Evolutionary conservation across 1,140 invertebrate species (phyloP).

Genomic region (Ericerus pela): DNA sequence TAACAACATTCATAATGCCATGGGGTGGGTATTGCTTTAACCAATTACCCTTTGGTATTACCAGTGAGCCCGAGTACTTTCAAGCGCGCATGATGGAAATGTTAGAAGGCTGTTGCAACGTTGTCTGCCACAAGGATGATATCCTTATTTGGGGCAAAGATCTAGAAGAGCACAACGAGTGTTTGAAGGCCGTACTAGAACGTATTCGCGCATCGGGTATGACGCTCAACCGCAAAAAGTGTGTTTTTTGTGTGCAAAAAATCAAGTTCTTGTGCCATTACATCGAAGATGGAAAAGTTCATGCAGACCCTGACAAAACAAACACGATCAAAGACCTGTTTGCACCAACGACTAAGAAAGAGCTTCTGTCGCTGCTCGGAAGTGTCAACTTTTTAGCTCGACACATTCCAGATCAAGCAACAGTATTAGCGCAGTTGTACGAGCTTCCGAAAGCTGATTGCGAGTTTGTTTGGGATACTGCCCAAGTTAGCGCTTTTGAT

Average conservation of each 20-base stretch:
- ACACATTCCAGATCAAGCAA: slow-evolving; percentile 15
- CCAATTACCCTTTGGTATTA: slow-evolving; percentile 27
- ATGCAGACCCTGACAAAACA: slow-evolving; percentile 27
- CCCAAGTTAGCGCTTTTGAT: slow-evolving; percentile 27
- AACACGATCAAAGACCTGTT: slow-evolving; percentile 27
- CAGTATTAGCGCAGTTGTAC: slow-evolving; percentile 14
- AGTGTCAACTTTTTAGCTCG: too few relatives aligned
- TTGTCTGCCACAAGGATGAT: slow-evolving; percentile 25
- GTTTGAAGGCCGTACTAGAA: slow-evolving; percentile 22
- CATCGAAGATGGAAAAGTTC: slow-evolving; percentile 26
- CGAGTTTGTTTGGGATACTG: slow-evolving; percentile 19
- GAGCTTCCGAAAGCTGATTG: slow-evolving; percentile 3
- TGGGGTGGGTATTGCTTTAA: slow-evolving; percentile 27
- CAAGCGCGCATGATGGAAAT: slow-evolving; percentile 20
- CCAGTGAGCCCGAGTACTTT: slow-evolving; percentile 24
- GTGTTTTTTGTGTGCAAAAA: too few relatives aligned
- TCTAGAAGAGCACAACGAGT: slow-evolving; percentile 19
- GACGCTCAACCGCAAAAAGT: slow-evolving; percentile 15
- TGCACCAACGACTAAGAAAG: slow-evolving; percentile 25
- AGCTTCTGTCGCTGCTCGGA: too few relatives aligned
- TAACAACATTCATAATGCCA: slow-evolving; percentile 26
- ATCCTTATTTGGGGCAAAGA: slow-evolving; percentile 22
- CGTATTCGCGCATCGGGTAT: slow-evolving; percentile 10
- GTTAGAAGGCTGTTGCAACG: slow-evolving; percentile 20
- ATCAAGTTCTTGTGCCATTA: slow-evolving; percentile 29